Percentiles rank a stretch among this genome's conserved stretches.
Conservation (phyloP, 2,113 vertebrate genomes). For the Rhizomys pruinosus region DNA sequence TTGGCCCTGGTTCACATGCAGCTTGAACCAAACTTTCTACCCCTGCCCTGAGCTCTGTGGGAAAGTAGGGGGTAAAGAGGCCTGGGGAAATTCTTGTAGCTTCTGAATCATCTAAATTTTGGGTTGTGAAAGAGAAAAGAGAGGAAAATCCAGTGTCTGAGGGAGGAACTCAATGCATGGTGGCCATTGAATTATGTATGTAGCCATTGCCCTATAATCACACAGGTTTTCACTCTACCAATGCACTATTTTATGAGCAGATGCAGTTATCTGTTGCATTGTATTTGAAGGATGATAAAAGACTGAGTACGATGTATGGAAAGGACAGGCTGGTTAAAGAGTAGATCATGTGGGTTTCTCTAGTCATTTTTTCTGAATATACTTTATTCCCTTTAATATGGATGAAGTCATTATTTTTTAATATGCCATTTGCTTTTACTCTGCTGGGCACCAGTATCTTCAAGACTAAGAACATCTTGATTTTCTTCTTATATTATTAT, state of each 20-base stretch:
- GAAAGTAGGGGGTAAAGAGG: background rate
- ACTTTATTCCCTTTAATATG: background rate
- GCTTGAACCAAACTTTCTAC: background rate
- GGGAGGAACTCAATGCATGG: background rate
- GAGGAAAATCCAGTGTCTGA: background rate
- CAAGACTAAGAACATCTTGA: background rate
- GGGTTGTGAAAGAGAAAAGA: too few relatives aligned
- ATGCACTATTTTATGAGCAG: background rate
- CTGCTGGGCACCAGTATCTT: background rate
- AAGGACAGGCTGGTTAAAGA: background rate
- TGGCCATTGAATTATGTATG: background rate
- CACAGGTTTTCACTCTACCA: background rate
- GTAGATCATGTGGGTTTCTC: background rate
- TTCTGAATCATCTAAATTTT: background rate
- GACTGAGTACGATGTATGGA: background rate
- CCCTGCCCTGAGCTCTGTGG: background rate
- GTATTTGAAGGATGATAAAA: background rate
- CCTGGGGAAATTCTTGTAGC: background rate
- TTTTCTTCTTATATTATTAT: background rate
- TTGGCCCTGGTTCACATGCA: background rate
- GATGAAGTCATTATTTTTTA: background rate
- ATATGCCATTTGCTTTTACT: conserved; percentile 5
- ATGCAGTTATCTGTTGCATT: background rate
- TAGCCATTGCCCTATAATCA: background rate
- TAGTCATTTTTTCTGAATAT: background rate